Evolutionary conservation across 2,888 invertebrate species (phyloP).

Genomic region (Tholera decimalis): DNA sequence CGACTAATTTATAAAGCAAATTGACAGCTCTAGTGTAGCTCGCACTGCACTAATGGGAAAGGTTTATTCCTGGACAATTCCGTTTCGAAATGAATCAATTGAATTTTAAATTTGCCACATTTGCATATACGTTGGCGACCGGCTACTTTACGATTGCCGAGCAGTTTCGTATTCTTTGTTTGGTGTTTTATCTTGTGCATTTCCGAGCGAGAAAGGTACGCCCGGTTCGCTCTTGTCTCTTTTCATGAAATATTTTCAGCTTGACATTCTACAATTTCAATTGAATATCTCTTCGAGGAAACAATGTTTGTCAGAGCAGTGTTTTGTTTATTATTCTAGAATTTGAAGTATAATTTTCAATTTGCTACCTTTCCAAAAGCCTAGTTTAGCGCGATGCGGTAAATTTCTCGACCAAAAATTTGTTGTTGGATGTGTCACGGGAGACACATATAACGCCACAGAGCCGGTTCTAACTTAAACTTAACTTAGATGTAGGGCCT

Average conservation of each 20-base stretch:
- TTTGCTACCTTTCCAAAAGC: constrained; percentile 25
- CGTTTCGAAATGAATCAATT: constrained; percentile 75
- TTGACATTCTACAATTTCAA: constrained; percentile 82
- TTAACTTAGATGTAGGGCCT: constrained; percentile 84
- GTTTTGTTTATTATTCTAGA: constrained; percentile 42
- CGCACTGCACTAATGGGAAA: constrained; percentile 75
- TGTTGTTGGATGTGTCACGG: constrained; percentile 75
- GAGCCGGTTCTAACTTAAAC: constrained; percentile 82
- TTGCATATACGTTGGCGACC: constrained; percentile 77
- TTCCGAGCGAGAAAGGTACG: constrained; percentile 78
- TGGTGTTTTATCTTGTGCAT: constrained; percentile 85
- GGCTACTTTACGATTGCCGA: constrained; percentile 82
- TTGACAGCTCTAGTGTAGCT: constrained; percentile 77
- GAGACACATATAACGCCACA: constrained; percentile 80
- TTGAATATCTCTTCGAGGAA: constrained; percentile 70
- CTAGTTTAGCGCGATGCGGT: constrained; percentile 52
- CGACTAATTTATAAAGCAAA: constrained; percentile 84
- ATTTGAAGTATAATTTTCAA: constrained; percentile 32
- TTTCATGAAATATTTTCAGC: constrained; percentile 85
- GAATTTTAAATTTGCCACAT: constrained; percentile 79
- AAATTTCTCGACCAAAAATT: constrained; percentile 75
- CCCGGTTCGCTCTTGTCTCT: constrained; percentile 68
- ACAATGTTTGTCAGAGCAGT: constrained; percentile 42
- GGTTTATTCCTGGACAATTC: constrained; percentile 75
- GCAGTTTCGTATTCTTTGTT: constrained; percentile 82